Conservation (phyloP, 2,797 vertebrate species). For the Chrysolophus pictus region DNA sequence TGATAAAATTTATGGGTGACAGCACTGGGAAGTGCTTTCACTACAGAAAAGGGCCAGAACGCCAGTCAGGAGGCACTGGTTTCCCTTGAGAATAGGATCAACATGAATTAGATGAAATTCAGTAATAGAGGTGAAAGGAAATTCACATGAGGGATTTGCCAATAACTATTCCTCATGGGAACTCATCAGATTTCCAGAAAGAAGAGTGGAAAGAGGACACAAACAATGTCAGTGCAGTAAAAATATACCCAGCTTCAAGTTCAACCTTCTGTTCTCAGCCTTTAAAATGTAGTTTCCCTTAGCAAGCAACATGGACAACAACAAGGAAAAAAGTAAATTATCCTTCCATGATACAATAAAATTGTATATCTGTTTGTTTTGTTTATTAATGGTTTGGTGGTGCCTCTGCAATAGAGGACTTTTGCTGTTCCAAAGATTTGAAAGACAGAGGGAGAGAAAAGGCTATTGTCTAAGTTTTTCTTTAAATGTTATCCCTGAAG, state of each 20-base stretch:
- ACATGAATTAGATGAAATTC: background rate
- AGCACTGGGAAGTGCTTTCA: background rate
- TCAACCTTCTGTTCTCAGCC: background rate
- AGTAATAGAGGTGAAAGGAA: background rate
- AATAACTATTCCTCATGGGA: background rate
- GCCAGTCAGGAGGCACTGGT: background rate
- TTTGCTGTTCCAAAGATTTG: background rate
- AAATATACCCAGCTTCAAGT: background rate
- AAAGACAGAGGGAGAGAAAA: background rate
- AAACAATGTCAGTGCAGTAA: background rate
- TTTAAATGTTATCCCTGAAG: conserved; percentile 30
- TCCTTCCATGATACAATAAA: background rate
- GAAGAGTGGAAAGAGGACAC: background rate
- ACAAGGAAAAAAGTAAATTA: background rate
- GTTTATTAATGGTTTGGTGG: background rate
- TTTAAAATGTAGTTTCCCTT: background rate
- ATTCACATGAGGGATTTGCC: background rate
- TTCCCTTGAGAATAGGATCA: background rate
- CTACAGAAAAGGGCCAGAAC: background rate
- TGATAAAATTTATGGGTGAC: background rate
- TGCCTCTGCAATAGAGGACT: background rate
- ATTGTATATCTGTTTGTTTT: background rate
- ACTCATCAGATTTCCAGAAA: background rate
- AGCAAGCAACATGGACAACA: background rate
- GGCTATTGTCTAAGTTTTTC: background rate